Conservation (phyloP, 2,888 invertebrate species). For the Acrobasis repandana region DNA sequence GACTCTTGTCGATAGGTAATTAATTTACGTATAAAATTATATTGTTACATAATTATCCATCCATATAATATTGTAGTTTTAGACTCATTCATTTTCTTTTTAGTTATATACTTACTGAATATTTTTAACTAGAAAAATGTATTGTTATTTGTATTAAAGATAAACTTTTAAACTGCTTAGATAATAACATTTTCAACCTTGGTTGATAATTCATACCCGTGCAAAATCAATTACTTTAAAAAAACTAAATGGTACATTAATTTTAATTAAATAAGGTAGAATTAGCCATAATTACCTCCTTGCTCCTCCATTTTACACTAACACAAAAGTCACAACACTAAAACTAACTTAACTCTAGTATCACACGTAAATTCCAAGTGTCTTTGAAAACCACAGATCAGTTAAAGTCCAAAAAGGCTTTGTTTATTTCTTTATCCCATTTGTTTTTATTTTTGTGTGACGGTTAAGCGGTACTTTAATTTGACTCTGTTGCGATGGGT, state of each 20-base stretch:
- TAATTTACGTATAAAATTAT: neutral
- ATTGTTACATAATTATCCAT: neutral
- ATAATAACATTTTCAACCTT: neutral
- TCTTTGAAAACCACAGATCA: slow-evolving; percentile 27
- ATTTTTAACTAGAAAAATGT: too few relatives aligned
- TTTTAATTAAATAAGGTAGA: neutral
- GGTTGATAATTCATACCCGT: too few relatives aligned
- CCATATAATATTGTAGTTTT: too few relatives aligned
- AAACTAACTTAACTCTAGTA: slow-evolving; percentile 68
- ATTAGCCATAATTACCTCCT: slow-evolving; percentile 53
- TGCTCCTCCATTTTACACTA: slow-evolving; percentile 64
- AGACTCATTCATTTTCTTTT: too few relatives aligned
- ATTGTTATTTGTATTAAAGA: too few relatives aligned
- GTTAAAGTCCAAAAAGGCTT: neutral
- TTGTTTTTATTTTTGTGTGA: slow-evolving; percentile 42
- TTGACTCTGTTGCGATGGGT: slow-evolving; percentile 67
- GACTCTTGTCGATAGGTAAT: neutral
- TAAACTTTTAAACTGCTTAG: neutral
- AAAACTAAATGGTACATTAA: too few relatives aligned
- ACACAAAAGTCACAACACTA: slow-evolving; percentile 43
- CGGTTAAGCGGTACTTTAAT: slow-evolving; percentile 52
- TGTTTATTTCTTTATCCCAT: slow-evolving; percentile 62
- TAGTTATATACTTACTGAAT: too few relatives aligned
- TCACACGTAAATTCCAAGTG: slow-evolving; percentile 61
- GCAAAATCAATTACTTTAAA: too few relatives aligned